Evolutionary conservation across 2,888 invertebrate genomes (phyloP), one percentile per base, ranked within the genome.

Genomic region (Portevinia maculata): DNA sequence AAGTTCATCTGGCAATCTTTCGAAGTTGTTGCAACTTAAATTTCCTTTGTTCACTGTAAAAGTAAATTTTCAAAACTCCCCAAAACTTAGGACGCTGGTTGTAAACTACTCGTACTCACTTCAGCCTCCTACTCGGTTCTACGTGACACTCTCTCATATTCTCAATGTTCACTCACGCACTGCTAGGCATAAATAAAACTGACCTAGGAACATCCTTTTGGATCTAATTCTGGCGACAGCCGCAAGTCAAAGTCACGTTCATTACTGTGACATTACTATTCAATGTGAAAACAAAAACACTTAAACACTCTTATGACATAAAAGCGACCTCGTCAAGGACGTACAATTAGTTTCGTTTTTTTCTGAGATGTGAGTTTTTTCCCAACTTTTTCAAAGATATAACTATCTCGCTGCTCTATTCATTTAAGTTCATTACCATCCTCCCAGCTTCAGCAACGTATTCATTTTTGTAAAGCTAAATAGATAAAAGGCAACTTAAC

Each of bases 341-440:
- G 52, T 48, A 59, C 78, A 83, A 83, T 83, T 83, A 83, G 78
- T 2, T 3, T 24, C 24, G 2, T 78, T 78, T 65, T 76, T 71
- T 78, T 65, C 21, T n/a, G 3, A 44, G 15, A 21, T 37, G 9
- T 32, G n/a, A n/a, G n/a, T 6, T 0, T 17, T 62, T 32, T 32
- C 37, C n/a, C n/a, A n/a, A n/a, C n/a, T 30, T 67, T 30, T 52
- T 59, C 55, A 65, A 60, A 50, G 59, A 44, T 39, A 69, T 64
- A 19, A 21, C 37, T 24, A 30, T 9, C 53, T 60, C 46, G 41
- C 48, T 48, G 62, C 64, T 60, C 64, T 67, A 78, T 78, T 78
- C 78, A 83, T 41, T 50, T 21, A 67, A 83, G 83, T 83, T 83
- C 83, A 83, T 83, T 83, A 83, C 78, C 83, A 73, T 67, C 78